phyloP scores from a whole-genome alignment of 2,888 invertebrate species.

The Ophion slaviceki region DNA sequence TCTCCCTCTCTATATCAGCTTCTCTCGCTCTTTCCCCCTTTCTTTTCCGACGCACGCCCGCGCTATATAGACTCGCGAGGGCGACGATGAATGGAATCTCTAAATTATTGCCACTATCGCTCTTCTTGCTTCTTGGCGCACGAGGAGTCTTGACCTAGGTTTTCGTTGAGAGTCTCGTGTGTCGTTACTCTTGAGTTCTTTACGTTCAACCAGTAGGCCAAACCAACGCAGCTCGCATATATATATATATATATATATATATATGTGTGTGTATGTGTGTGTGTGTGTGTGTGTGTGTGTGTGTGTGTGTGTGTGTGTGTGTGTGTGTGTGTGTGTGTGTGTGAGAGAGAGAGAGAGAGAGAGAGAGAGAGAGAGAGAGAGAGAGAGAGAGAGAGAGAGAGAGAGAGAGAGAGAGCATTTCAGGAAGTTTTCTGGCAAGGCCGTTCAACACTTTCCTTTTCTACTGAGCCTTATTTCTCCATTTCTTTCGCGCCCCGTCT shows the following conservation, averaged over 20 bases:
- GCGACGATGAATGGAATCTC: constrained; percentile 73
- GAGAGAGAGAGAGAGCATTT: not conserved
- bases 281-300: too few species aligned
- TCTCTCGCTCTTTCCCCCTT: constrained; percentile 44
- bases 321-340: too few species aligned
- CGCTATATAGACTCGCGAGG: constrained; percentile 47
- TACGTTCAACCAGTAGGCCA: constrained; percentile 47
- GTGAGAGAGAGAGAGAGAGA: too few species aligned
- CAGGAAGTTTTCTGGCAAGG: constrained; percentile 36
- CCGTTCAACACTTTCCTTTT: constrained; percentile 38
- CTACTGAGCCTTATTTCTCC: constrained; percentile 1
- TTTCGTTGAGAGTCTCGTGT: constrained; percentile 51
- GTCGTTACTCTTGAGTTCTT: constrained; percentile 46
- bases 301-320: too few species aligned
- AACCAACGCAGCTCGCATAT: constrained; percentile 8
- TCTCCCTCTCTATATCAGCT: constrained; percentile 44
- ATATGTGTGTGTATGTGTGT: too few species aligned
- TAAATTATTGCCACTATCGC: constrained; percentile 73
- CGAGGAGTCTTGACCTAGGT: constrained; percentile 72
- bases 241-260: not conserved
- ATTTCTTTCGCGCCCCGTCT: constrained; percentile 10
- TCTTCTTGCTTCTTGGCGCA: constrained; percentile 63
- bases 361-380: too few species aligned
- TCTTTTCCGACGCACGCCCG: constrained; percentile 51
- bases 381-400: too few species aligned